A percentile compares a stretch with the other conserved stretches of the same genome.
Evolutionary conservation across 1,140 invertebrate genomes (phyloP).

Genomic region (Cryptotermes secundus): DNA sequence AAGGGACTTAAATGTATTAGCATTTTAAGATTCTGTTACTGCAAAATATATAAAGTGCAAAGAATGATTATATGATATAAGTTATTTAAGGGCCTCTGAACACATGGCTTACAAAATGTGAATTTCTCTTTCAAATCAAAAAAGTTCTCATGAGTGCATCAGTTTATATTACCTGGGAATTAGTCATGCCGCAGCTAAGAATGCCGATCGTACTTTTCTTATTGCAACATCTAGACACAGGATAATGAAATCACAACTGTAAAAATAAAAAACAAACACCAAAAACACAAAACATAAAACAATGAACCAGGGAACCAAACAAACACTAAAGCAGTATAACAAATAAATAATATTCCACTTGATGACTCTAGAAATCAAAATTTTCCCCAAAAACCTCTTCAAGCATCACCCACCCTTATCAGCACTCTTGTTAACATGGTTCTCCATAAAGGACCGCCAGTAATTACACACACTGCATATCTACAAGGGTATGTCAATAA

Average conservation of each 20-base stretch:
- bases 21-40: too few relatives aligned
- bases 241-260: not conserved
- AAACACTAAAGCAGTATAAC: not conserved
- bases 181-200: conserved; percentile 14
- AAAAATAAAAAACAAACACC: conserved; percentile 18
- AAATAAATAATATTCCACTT: not conserved
- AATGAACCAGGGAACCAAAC: not conserved
- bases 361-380: not conserved
- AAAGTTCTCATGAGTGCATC: not conserved
- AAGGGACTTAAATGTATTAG: too few relatives aligned
- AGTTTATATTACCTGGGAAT: not conserved
- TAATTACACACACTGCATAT: too few relatives aligned
- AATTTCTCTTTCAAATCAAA: too few relatives aligned
- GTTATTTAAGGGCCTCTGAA: too few relatives aligned
- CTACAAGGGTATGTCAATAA: too few relatives aligned
- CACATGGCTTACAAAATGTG: too few relatives aligned
- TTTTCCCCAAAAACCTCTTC: too few relatives aligned
- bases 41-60: too few relatives aligned
- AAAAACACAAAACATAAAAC: conserved; percentile 14
- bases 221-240: conserved; percentile 18
- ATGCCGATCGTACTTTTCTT: not conserved
- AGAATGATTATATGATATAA: too few relatives aligned
- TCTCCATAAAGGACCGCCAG: not conserved
- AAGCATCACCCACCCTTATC: too few relatives aligned
- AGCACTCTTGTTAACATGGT: not conserved